Conservation (phyloP, 1,140 invertebrate genomes). For the Nasonia longicornis region DNA sequence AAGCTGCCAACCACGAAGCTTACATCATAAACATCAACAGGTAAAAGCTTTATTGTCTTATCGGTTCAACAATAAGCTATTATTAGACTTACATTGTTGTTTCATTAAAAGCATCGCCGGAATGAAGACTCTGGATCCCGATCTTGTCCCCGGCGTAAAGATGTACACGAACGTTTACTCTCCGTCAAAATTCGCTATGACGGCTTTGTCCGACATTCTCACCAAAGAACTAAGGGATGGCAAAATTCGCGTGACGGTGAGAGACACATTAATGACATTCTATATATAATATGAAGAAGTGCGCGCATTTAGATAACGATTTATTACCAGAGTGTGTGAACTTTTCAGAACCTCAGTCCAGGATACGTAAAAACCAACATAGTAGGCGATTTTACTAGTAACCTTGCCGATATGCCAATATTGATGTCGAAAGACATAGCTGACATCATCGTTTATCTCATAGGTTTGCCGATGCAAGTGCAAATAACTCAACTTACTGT, state of each 20-base stretch:
- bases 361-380: constrained; percentile 52
- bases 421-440: constrained; percentile 61
- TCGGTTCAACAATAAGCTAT: no score
- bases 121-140: neutral
- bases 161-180: constrained; percentile 51
- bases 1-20: constrained; percentile 71
- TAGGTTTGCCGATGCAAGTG: constrained; percentile 59
- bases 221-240: constrained; percentile 70
- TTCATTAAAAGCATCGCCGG: neutral
- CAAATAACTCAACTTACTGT: constrained; percentile 65
- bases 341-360: constrained; percentile 54
- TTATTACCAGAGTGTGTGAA: neutral
- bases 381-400: constrained; percentile 47
- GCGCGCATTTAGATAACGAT: neutral
- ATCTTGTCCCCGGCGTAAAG: neutral
- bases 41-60: constrained; percentile 51
- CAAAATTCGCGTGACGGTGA: constrained; percentile 74
- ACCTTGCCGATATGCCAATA: neutral
- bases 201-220: constrained; percentile 73
- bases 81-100: no score
- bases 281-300: neutral
- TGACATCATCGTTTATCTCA: constrained; percentile 55
- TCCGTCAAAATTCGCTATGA: constrained; percentile 34
- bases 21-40: constrained; percentile 78
- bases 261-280: constrained; percentile 15